These are phyloP conservation scores for Brenthis hecate DNA, from an alignment of 2,888 invertebrate species.

Conservation along the genomic window DNA sequence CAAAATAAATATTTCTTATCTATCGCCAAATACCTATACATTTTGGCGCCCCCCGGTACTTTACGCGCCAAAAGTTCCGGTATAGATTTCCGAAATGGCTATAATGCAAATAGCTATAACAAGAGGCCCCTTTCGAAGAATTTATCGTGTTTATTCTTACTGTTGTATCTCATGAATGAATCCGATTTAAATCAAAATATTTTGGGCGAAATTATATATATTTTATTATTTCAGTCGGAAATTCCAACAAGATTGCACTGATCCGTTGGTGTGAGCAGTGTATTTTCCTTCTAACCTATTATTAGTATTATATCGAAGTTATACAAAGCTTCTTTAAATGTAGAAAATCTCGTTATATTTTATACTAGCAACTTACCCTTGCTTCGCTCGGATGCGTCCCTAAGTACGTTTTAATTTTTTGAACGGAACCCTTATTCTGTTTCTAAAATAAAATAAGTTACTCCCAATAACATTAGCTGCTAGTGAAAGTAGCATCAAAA, in stretches of 20 bases:
- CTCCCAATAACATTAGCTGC: too few relatives aligned
- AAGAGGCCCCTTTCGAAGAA: slow-evolving; percentile 17
- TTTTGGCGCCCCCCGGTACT: slow-evolving; percentile 24
- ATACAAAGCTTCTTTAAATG: too few relatives aligned
- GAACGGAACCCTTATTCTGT: too few relatives aligned
- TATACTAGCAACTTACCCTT: too few relatives aligned
- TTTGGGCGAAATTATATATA: too few relatives aligned
- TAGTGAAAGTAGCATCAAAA: too few relatives aligned
- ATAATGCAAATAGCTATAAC: slow-evolving; percentile 6
- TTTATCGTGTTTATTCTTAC: slow-evolving; percentile 4
- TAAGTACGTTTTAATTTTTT: too few relatives aligned
- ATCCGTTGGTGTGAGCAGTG: not conserved
- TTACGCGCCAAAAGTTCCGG: slow-evolving; percentile 29
- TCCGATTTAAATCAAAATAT: too few relatives aligned
- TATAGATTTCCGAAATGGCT: slow-evolving; percentile 30
- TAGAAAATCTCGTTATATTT: too few relatives aligned
- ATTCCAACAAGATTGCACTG: not conserved
- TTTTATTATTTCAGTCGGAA: not conserved
- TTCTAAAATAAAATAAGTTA: too few relatives aligned
- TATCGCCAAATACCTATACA: not conserved
- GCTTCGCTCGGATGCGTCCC: too few relatives aligned
- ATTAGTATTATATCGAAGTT: too few relatives aligned
- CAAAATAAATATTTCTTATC: not conserved
- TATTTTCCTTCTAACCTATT: not conserved
- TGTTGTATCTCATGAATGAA: not conserved